Base-by-base conservation (phyloP, 1,140 invertebrate genomes). In the Drosophila chauvacae region DNA sequence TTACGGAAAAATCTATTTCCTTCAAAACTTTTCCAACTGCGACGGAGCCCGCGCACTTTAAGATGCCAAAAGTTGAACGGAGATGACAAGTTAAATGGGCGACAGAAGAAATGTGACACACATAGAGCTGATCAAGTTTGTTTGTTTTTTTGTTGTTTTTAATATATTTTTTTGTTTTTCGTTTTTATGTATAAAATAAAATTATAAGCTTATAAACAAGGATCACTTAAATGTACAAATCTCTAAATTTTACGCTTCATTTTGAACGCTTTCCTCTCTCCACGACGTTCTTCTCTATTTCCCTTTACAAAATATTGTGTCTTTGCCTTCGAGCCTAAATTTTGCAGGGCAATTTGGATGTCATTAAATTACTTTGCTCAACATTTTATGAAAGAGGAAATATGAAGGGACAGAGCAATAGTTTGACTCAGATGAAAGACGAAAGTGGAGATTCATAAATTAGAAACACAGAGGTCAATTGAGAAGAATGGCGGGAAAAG, bases 171-270 rank as follows among this genome's bases (percentile, higher is more conserved):
- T 77, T 74, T 74, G 57, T 77, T 86, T 62, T 80, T 65, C 50
- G 65, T 77, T 80, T 90, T 91, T 92, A 85, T 83, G 84, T 91
- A 90, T 92, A 92, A 90, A 91, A 92, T 92, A 92, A 92, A 90
- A 91, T 92, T 92, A 92, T 92, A 92, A 90, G 70, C 91, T 92
- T 92, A 92, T 82, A 92, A 92, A 92, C 91, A 92, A 92, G 85
- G 91, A 92, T 92, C 91, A 92, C 91, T 92, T 92, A 92, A 92
- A 92, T 91, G 85, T 92, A 92, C 74, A 92, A 92, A 92, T 92
- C 81, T 91, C 91, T 91, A 87, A 91, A 91, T 84, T 86, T 81
- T 72, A 80, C 79, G 55, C 75, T 80, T 82, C 55, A 72, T 64
- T 76, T 65, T 47, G 85, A 90, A 90, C 83, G 85, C 79, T 69